These are phyloP conservation scores for Madoqua kirkii DNA, from an alignment of 2,113 vertebrate species.

Conservation along the genomic window DNA sequence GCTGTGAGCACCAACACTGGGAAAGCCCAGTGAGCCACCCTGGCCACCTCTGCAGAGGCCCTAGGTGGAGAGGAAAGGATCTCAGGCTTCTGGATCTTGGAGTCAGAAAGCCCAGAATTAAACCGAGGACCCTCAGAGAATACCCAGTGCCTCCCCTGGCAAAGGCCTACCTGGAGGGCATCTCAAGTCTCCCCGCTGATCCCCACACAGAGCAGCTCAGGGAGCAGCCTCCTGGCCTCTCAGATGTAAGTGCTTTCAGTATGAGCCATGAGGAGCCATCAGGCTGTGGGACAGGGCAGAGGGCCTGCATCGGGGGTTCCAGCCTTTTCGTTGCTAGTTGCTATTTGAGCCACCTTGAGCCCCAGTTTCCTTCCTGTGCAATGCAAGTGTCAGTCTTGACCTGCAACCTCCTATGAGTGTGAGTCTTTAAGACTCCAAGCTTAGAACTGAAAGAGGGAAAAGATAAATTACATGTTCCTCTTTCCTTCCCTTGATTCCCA, in stretches of 20 bases:
- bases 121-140: neutral
- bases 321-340: neutral
- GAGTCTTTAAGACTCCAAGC: neutral
- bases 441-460: neutral
- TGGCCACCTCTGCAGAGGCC: neutral
- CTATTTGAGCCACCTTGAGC: neutral
- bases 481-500: neutral
- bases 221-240: neutral
- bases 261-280: rapidly evolving
- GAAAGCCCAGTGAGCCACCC: neutral
- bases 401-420: neutral
- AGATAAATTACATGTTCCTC: neutral
- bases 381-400: neutral
- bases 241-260: neutral
- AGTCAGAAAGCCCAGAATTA: constrained; percentile 3
- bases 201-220: neutral
- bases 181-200: neutral
- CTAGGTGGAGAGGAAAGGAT: neutral
- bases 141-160: neutral
- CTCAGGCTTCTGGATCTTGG: neutral
- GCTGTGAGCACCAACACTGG: neutral
- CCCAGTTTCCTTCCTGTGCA: neutral
- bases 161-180: neutral
- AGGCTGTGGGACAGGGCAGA: neutral
- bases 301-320: neutral